Evolutionary conservation across 2,888 invertebrate genomes (phyloP).

Genomic region (Pherbina coryleti): DNA sequence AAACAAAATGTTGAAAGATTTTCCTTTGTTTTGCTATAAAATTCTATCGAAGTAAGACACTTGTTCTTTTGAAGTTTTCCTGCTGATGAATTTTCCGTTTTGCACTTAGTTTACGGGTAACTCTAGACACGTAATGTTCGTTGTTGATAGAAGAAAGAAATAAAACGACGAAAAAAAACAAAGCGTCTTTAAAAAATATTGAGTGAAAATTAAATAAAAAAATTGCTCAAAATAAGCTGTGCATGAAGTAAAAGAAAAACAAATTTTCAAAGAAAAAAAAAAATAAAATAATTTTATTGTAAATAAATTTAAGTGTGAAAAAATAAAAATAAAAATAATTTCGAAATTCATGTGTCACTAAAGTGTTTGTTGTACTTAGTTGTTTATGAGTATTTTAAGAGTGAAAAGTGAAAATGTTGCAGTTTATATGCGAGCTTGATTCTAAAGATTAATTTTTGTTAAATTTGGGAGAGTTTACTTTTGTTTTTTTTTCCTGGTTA

Average conservation of each 20-base stretch:
- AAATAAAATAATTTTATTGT: background rate
- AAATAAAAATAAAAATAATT: background rate
- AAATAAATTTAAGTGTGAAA: background rate
- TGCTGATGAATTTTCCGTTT: constrained; percentile 2
- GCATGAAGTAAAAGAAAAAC: background rate
- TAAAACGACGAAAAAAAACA: background rate
- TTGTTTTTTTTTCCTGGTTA: background rate
- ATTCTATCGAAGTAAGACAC: background rate
- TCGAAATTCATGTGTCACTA: background rate
- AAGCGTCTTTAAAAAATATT: background rate
- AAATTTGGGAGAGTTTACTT: background rate
- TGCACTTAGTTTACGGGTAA: constrained; percentile 42
- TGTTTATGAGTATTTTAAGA: too few relatives aligned
- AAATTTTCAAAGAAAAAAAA: background rate
- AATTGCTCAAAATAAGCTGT: background rate
- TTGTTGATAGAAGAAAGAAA: background rate
- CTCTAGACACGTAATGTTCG: constrained; percentile 42
- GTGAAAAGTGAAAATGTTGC: background rate
- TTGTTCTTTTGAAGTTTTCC: constrained; percentile 11
- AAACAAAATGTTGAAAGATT: background rate
- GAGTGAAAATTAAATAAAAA: background rate
- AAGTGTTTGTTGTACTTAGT: too few relatives aligned
- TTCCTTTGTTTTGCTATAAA: background rate
- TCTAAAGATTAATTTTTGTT: background rate
- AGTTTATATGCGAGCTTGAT: background rate